Evolutionary conservation across 2,888 invertebrate species (phyloP).

Genomic region (Clanis bilineata): DNA sequence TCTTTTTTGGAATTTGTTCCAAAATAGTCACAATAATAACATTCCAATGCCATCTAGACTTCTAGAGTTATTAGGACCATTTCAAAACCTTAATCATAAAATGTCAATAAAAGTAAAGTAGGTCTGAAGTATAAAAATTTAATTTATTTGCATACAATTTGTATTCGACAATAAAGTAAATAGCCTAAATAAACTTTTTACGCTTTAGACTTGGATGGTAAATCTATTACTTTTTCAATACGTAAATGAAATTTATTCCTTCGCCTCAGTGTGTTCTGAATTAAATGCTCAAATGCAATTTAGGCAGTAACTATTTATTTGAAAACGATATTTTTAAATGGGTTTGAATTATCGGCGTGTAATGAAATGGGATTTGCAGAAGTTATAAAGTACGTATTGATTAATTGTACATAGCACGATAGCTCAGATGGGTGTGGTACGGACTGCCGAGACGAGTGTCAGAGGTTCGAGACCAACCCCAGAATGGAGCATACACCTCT

Average conservation of each 20-base stretch:
- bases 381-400: neutral
- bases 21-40: too few species aligned
- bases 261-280: neutral
- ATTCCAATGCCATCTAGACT: neutral
- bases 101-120: neutral
- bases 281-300: neutral
- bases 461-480: too few species aligned
- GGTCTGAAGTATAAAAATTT: neutral
- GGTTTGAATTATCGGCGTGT: neutral
- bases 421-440: too few species aligned
- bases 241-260: neutral
- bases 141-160: constrained; percentile 18
- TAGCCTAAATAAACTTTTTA: neutral
- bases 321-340: neutral
- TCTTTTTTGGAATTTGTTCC: too few species aligned
- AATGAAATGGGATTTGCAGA: neutral
- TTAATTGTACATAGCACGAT: too few species aligned
- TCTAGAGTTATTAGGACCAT: neutral
- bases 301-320: neutral
- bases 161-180: constrained; percentile 19
- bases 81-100: neutral
- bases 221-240: constrained; percentile 7
- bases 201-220: neutral
- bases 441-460: too few species aligned
- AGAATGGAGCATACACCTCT: too few species aligned